Evolutionary conservation across 2,888 invertebrate species (phyloP), one percentile per base, ranked within the genome.

Genomic region (Lepidochrysops patricia): DNA sequence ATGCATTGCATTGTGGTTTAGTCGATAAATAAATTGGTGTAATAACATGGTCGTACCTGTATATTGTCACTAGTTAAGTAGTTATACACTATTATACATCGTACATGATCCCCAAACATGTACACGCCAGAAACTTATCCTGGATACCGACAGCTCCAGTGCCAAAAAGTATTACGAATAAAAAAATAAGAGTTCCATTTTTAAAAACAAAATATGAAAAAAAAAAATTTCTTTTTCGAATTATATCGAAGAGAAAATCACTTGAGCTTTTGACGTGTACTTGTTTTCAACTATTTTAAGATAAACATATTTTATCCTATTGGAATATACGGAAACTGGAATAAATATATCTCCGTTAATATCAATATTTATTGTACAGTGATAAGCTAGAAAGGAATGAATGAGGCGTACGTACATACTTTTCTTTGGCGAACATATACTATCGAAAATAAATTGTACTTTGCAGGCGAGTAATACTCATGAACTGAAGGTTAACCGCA

Each of bases 1-100:
- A 87, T 88, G 88, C 85, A 84, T 82, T 81, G 84, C 84, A 86
- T 84, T 80, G 75, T 78, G 75, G 80, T 81, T 76, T 74, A 75
- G 84, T 83, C 78, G 84, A 87, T 88, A 87, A 85, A 86, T 84
- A 84, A 79, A 76, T 72, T 73, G 77, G 75, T 80, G 80, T 79
- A 75, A 77, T 77, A 43, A 43, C 19, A 70, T 52, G 27, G 52
- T 59, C 35, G 50, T 59, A 59, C 37, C 59, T 59, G 52, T 59
- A 52, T 59, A 59, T 35, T 59, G 52, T 37, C 58, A 35, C 58
- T 59, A 59, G 52, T 35, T 52, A 52, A 35, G 52, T 59, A 59
- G 52, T 35, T 52, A 52, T 52, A 59, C 58, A 50, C 32, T 52
- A 59, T 59, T 19, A 35, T 50, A 58, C 49, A 58, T 23, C 35